These are phyloP conservation scores for Tetramorium bicarinatum DNA, from an alignment of 2,888 invertebrate genomes.

Conservation along the genomic window DNA sequence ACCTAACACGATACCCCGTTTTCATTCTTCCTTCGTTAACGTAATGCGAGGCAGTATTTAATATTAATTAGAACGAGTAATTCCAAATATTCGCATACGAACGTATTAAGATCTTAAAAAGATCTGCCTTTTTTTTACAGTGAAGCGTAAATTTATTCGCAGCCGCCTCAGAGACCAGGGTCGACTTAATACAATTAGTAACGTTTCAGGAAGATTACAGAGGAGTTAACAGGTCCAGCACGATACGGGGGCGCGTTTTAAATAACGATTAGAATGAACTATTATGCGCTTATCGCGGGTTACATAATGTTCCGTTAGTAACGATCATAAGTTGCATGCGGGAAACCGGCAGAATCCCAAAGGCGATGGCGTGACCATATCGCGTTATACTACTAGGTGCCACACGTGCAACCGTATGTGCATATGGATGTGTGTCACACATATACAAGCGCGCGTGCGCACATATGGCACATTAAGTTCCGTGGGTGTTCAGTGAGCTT, in stretches of 20 bases:
- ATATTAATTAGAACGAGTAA: constrained; percentile 37
- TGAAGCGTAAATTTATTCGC: constrained; percentile 46
- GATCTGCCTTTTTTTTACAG: constrained; percentile 36
- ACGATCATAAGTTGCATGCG: constrained; percentile 80
- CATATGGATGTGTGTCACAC: constrained; percentile 14
- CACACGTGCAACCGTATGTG: constrained; percentile 33
- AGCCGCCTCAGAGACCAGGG: constrained; percentile 38
- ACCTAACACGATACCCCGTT: neutral
- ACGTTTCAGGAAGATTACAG: constrained; percentile 77
- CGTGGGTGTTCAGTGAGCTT: constrained; percentile 51
- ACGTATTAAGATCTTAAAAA: constrained; percentile 11
- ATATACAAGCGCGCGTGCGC: neutral
- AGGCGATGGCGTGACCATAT: constrained; percentile 73
- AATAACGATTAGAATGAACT: constrained; percentile 82
- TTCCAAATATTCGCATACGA: constrained; percentile 35
- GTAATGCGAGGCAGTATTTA: constrained; percentile 11
- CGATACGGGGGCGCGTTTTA: constrained; percentile 79
- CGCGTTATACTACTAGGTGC: constrained; percentile 61
- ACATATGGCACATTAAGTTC: constrained; percentile 26
- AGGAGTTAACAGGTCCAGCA: constrained; percentile 76
- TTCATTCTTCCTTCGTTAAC: neutral
- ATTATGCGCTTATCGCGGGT: constrained; percentile 80
- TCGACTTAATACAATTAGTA: constrained; percentile 73
- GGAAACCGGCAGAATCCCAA: constrained; percentile 71
- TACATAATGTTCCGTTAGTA: constrained; percentile 81